phyloP scores from a whole-genome alignment of 2,797 vertebrate genomes.

The Hoplostethus mediterraneus region DNA sequence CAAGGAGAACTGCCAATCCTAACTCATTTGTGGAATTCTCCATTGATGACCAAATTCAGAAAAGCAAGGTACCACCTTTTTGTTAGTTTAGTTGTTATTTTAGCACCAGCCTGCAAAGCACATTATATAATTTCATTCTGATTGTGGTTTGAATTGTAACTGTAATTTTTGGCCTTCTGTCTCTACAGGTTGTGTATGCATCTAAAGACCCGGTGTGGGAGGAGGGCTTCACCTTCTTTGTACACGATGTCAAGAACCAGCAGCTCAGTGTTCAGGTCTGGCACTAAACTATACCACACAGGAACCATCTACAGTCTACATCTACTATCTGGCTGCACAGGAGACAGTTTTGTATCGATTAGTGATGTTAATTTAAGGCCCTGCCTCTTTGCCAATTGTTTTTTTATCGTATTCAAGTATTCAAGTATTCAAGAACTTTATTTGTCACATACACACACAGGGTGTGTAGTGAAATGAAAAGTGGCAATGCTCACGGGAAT shows the following conservation, averaged over 20 bases:
- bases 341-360: no score
- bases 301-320: no score
- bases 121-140: background rate
- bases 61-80: conserved; percentile 89
- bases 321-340: no score
- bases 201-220: conserved; percentile 92
- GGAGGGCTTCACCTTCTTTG: conserved; percentile 95
- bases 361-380: no score
- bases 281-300: background rate
- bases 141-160: background rate
- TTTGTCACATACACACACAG: no score
- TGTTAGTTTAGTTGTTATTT: background rate
- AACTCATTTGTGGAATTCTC: conserved; percentile 90
- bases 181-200: conserved; percentile 85
- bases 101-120: background rate
- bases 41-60: conserved; percentile 86
- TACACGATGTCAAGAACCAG: conserved; percentile 85
- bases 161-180: background rate
- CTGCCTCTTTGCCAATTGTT: no score
- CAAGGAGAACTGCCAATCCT: conserved; percentile 83
- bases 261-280: conserved; percentile 89
- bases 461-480: no score
- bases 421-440: no score
- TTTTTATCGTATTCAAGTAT: no score
- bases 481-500: no score